phyloP scores from a whole-genome alignment of 2,113 vertebrate species.

The Tangachromis dhanisi region DNA sequence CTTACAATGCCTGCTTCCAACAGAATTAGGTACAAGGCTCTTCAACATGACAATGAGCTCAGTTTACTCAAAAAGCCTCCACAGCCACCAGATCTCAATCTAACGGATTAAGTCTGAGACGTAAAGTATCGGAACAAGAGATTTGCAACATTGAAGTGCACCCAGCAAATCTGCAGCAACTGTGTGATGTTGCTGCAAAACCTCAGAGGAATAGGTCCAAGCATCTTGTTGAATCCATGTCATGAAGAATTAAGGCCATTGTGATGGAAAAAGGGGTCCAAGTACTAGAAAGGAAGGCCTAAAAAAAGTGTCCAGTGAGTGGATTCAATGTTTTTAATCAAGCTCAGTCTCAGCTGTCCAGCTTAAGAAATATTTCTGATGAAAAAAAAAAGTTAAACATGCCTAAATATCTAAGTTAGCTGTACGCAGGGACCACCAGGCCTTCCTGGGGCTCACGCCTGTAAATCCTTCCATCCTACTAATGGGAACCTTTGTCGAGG shows the following conservation, averaged over 20 bases:
- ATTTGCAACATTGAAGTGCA: background rate
- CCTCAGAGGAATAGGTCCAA: background rate
- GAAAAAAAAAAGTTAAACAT: background rate
- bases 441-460: background rate
- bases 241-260: background rate
- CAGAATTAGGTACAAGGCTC: accelerated
- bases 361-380: background rate
- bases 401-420: background rate
- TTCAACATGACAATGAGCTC: background rate
- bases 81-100: accelerated
- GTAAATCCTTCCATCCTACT: background rate
- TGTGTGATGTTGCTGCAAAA: background rate
- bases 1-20: background rate
- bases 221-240: background rate
- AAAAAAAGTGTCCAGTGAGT: background rate
- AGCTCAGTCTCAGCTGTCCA: background rate
- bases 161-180: background rate
- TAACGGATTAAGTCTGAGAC: background rate
- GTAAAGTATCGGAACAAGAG: background rate
- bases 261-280: background rate
- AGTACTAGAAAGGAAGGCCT: accelerated
- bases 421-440: background rate
- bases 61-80: background rate
- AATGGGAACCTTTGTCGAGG: background rate
- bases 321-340: background rate